Evolutionary conservation across 2,888 invertebrate species (phyloP), one percentile per base, ranked within the genome.

Genomic region (Cryptocheilus praepositus): DNA sequence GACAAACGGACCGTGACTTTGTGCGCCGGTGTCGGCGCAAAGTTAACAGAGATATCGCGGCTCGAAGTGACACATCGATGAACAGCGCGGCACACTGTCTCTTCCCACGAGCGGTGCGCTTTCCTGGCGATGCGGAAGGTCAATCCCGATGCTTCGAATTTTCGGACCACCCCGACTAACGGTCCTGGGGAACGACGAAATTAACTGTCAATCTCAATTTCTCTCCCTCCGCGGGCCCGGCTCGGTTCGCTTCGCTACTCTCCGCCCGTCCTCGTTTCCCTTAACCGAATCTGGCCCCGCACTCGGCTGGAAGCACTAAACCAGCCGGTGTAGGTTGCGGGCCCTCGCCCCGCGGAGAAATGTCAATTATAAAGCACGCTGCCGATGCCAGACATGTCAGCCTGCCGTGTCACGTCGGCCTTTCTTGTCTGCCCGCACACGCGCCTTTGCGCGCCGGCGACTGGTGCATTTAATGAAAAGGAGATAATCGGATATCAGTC

Each of bases 141-240:
- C 86, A 86, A 86, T 86, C 81, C 80, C 73, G 74, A 76, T 75
- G 81, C 77, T 74, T 69, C 74, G 82, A 83, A 84, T 80, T 83
- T 85, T 82, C 82, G 80, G 80, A 55, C 78, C 78, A 67, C 75
- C 70, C 74, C 65, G 59, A 52, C 44, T 52, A 16, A 45, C 72
- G 52, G 72, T 62, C 71, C 71, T 71, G 68, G 61, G 53, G 67
- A 51, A 77, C 79, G 80, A 79, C 82, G 87, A 88, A 88, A 88
- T 88, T 88, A 88, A 87, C 88, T 88, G 88, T 88, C 88, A 88
- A 88, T 88, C 88, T 88, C 88, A 88, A 88, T 86, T 84, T 81
- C 85, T 63, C 25, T 62, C 62, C 69, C 64, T 52, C 54, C 61
- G 7, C 36, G 1, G 7, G 36, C 7, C 36, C 36, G 36, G 36